Evolutionary conservation across 2,797 vertebrate species (phyloP), one percentile per base, ranked within the genome.

Genomic region (Sarcophilus harrisii): DNA sequence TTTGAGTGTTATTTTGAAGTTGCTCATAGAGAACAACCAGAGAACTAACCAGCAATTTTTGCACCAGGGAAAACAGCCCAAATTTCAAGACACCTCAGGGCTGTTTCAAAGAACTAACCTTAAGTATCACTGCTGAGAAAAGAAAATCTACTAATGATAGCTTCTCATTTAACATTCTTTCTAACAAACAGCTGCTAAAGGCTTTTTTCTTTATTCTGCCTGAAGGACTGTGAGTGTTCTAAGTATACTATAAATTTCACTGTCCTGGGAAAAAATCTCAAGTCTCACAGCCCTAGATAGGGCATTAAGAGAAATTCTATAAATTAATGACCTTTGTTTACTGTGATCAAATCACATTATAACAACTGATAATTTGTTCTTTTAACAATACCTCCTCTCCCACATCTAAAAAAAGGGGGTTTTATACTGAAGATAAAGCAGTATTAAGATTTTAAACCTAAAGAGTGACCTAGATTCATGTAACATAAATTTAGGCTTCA

Each of bases 1-100:
- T 73, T 73, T 38, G n/a, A 32, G 5, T 38, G 90, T 96, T 96
- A 95, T 95, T 97, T 95, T 95, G 91, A 96, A 97, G 91, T 45
- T 91, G n/a, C 24, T 87, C 62, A 93, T 14, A 73, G 45, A 92
- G 90, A 95, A 58, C 52, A 73, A 93, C 95, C 97, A 96, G 57
- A 90, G 60, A 92, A 57, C 49, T 93, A 92, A 96, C 60, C 8
- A 29, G 66, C 6, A 73, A 38, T 73, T 73, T 73, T 38, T 73
- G 66, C 18, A 38, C 16, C n/a, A 73, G 18, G 66, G n/a, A 73
- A 73, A 38, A n/a, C 16, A 73, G 0, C n/a, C 38, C 66, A 73
- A 62, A 73, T n/a, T 73, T 38, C 32, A 73, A 38, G 66, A 38
- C n/a, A 73, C 66, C 66, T 21, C n/a, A 73, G 66, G n/a, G 18